These are phyloP conservation scores for Papilio machaon DNA, from an alignment of 1,140 invertebrate genomes.

Conservation along the genomic window DNA sequence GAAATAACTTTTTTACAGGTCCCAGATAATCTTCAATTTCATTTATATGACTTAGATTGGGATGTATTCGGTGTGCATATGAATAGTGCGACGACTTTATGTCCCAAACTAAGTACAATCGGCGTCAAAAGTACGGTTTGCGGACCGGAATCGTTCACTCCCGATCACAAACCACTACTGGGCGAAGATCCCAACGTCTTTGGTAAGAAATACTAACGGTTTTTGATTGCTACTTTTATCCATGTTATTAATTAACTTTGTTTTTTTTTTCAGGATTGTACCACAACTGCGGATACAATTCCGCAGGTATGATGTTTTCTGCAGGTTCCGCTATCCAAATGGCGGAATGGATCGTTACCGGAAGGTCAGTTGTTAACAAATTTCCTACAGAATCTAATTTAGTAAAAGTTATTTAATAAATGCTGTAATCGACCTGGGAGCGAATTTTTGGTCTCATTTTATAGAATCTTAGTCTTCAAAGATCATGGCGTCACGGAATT, in stretches of 20 bases:
- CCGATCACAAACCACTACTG: constrained; percentile 94
- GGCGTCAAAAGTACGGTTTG: constrained; percentile 94
- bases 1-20: constrained; percentile 76
- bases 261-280: constrained; percentile 83
- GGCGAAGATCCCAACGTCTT: constrained; percentile 84
- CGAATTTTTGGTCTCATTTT: no score
- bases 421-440: no score
- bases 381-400: neutral
- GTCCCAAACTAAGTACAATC: constrained; percentile 87
- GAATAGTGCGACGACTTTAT: constrained; percentile 87
- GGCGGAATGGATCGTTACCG: constrained; percentile 91
- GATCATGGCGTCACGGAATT: no score
- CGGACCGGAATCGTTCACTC: constrained; percentile 94
- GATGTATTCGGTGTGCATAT: constrained; percentile 90
- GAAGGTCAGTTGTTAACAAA: constrained; percentile 70
- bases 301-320: constrained; percentile 94
- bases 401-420: neutral
- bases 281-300: constrained; percentile 94
- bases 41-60: constrained; percentile 93
- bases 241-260: neutral
- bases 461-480: no score
- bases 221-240: constrained; percentile 13
- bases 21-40: constrained; percentile 89
- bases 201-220: constrained; percentile 63
- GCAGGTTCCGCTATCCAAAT: constrained; percentile 93